Evolutionary conservation across 2,113 vertebrate genomes (phyloP), one percentile per base, ranked within the genome.

Genomic region (Bagarius yarrelli): DNA sequence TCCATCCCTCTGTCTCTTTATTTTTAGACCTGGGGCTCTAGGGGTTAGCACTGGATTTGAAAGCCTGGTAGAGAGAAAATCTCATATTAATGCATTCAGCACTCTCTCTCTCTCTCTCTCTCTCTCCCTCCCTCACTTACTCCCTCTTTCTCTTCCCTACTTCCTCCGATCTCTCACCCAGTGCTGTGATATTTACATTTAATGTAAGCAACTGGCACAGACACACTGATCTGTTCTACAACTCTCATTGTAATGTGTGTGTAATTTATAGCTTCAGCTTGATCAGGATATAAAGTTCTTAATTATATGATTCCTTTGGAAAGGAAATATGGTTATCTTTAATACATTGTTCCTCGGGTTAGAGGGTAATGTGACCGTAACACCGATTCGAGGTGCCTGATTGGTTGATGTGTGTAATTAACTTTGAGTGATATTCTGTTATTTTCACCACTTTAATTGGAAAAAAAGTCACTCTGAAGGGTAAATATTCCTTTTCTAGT

Each of bases 1-100:
- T 61, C 73, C 44, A 71, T 80, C 66, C 40, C 36, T 66, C 59
- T 78, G 61, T 50, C 61, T 76, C 87, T 89, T 47, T 92, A 92
- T 93, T 92, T 92, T 91, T 92, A 92, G 91, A 84, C 5, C 16
- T 50, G 8, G 81, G 79, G 81, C 86, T 87, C 91, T 87, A 86
- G 90, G 88, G 88, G 81, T 78, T 82, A 69, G 85, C 82, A 64
- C 83, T 66, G 83, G 84, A 84, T 88, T 87, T 87, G 81, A 87
- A 80, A 73, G 57, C 14, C 74, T 83, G 66, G 61, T 64, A 74
- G 83, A 83, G 77, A n/a, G n/a, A n/a, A n/a, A n/a, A n/a, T n/a
- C n/a, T n/a, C n/a, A n/a, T n/a, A 85, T 88, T 88, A 86, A 90
- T 87, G 59, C 81, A 88, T 90, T 88, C 85, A 86, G 81, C 60